Base-by-base conservation (phyloP, 2,797 vertebrate genomes). In the Xenentodon cancila region DNA sequence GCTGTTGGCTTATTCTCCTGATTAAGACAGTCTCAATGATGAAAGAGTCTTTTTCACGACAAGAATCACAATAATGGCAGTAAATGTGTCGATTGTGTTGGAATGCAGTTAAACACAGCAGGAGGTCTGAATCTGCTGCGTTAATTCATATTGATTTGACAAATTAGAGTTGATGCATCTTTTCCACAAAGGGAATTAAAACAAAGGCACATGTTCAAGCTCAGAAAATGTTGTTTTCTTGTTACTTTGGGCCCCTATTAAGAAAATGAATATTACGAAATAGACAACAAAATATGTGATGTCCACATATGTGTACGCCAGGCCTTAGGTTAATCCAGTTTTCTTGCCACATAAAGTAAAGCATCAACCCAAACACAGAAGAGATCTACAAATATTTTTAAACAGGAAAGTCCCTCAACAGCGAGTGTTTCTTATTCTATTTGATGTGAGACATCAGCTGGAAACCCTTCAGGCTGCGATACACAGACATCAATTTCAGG, bases 401-500 rank as follows among this genome's bases (percentile, higher is more conserved):
- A 78, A 78, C 19, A 30, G 64, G 79, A 62, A 65, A 16, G 42
- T 56, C 65, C 57, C 59, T 22, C 50, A 83, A 75, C 37, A 17
- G 47, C 17, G 40, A 70, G 53, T 50, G 53, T 44, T 53, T 56
- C 55, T 63, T 75, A 72, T 63, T 78, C 42, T 64, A 46, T 75
- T 68, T 47, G 53, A 85, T 84, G 27, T 20, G 58, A 66, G 62
- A 68, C 68, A 80, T 83, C 78, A 84, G 71, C 69, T 76, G 73
- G 79, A 74, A 67, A 52, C 47, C 62, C 77, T 71, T 60, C 42
- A 73, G 71, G 64, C 77, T 69, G 47, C 15, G 1, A 63, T 69
- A 73, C 64, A 59, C 47, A 57, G 63, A 76, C 73, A 80, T 68
- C 73, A 79, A 75, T 82, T 85, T 85, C 84, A 85, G 71, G 73